phyloP scores from a whole-genome alignment of 2,888 invertebrate species.

The Caenorhabditis sp. region DNA sequence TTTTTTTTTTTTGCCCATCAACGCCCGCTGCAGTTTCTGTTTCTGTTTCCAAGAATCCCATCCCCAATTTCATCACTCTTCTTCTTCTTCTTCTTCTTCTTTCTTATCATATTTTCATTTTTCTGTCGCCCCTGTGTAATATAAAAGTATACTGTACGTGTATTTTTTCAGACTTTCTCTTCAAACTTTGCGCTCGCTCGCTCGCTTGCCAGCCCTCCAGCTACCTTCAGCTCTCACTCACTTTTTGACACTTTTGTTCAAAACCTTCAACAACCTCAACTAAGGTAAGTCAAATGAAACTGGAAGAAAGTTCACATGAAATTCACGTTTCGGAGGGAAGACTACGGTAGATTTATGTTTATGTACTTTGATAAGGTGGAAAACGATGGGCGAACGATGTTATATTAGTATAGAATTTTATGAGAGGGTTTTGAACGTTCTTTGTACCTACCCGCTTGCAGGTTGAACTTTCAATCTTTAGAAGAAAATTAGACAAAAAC shows the following conservation, averaged over 20 bases:
- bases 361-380: not conserved
- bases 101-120: too few species aligned
- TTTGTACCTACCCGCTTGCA: too few species aligned
- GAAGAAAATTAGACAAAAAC: too few species aligned
- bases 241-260: not conserved
- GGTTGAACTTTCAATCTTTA: too few species aligned
- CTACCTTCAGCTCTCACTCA: not conserved
- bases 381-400: not conserved
- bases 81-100: too few species aligned
- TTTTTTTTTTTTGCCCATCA: too few species aligned
- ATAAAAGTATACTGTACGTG: too few species aligned
- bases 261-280: not conserved
- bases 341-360: not conserved
- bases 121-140: too few species aligned
- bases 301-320: not conserved
- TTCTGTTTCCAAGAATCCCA: too few species aligned
- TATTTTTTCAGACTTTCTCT: not conserved
- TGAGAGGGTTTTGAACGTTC: not conserved
- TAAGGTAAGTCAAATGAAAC: not conserved
- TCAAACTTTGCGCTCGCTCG: too few species aligned
- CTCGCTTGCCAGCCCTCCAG: not conserved
- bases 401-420: not conserved
- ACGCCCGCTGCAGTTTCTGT: too few species aligned
- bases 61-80: too few species aligned
- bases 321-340: not conserved